phyloP scores from a whole-genome alignment of 2,797 vertebrate species.

The Bovichtus variegatus region DNA sequence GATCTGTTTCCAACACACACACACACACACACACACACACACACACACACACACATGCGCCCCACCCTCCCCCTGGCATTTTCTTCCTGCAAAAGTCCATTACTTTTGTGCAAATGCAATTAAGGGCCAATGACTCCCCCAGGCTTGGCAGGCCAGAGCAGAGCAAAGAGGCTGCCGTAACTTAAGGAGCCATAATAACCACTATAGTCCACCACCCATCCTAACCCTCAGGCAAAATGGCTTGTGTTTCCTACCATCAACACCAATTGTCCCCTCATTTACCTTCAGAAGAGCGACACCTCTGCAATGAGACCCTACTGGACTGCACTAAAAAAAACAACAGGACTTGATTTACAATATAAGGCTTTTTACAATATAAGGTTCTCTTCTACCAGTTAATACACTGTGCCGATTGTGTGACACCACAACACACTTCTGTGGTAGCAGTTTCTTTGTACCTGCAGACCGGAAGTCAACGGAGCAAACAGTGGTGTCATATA shows the following conservation, averaged over 20 bases:
- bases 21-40: constrained; percentile 26
- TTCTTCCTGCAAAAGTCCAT: constrained; percentile 65
- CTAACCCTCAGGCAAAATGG: constrained; percentile 36
- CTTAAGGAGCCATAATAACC: constrained; percentile 67
- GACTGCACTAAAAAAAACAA: constrained; percentile 31
- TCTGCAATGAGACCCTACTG: constrained; percentile 3
- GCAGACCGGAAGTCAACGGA: constrained; percentile 1
- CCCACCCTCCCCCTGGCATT: constrained; percentile 52
- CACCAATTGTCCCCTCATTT: constrained; percentile 43
- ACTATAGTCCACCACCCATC: constrained; percentile 37
- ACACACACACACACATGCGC: constrained; percentile 20
- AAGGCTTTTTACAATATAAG: constrained; percentile 18
- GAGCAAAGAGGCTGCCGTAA: constrained; percentile 59
- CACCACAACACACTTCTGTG: neutral
- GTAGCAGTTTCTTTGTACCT: constrained; percentile 1
- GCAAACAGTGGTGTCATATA: constrained; percentile 20
- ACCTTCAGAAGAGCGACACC: constrained; percentile 34
- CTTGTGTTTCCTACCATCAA: constrained; percentile 37
- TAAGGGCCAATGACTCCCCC: constrained; percentile 77
- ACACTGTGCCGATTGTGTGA: neutral
- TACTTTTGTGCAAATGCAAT: constrained; percentile 83
- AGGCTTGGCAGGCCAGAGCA: constrained; percentile 63
- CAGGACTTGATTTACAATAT: constrained; percentile 44
- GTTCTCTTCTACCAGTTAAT: neutral
- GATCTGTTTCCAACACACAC: constrained; percentile 37